Conservation (phyloP, 2,888 invertebrate species). For the Nomada fabriciana region DNA sequence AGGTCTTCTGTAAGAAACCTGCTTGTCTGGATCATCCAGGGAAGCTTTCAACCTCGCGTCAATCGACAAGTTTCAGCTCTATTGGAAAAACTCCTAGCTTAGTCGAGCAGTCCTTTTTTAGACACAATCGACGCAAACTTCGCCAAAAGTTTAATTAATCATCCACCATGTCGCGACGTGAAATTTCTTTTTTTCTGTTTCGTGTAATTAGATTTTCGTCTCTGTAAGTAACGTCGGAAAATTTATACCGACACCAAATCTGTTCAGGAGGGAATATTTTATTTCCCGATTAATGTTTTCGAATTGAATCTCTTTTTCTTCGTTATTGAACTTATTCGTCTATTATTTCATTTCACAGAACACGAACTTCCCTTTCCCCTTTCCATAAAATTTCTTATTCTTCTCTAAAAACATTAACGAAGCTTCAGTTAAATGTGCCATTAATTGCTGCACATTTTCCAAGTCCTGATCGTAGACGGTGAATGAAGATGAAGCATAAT, state of each 20-base stretch:
- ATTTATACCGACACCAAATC: no score
- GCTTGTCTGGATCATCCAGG: constrained; percentile 39
- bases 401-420: no score
- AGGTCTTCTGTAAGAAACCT: constrained; percentile 38
- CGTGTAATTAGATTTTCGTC: no score
- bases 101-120: constrained; percentile 60
- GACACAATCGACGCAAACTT: constrained; percentile 53
- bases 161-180: constrained; percentile 10
- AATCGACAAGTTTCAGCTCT: constrained; percentile 60
- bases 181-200: constrained; percentile 6
- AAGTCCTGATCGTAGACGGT: no score
- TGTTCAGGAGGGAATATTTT: no score
- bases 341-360: no score
- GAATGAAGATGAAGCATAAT: neutral
- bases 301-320: no score
- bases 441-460: neutral
- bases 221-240: no score
- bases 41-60: constrained; percentile 57
- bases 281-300: no score
- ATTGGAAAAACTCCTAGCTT: constrained; percentile 55
- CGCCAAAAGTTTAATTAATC: constrained; percentile 51
- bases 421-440: neutral
- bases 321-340: no score
- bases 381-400: no score
- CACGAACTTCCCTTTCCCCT: no score